A percentile compares a stretch with the other conserved stretches of the same genome.
These are phyloP conservation scores for Ceraclea dissimilis DNA, from an alignment of 2,888 invertebrate species.

Conservation along the genomic window DNA sequence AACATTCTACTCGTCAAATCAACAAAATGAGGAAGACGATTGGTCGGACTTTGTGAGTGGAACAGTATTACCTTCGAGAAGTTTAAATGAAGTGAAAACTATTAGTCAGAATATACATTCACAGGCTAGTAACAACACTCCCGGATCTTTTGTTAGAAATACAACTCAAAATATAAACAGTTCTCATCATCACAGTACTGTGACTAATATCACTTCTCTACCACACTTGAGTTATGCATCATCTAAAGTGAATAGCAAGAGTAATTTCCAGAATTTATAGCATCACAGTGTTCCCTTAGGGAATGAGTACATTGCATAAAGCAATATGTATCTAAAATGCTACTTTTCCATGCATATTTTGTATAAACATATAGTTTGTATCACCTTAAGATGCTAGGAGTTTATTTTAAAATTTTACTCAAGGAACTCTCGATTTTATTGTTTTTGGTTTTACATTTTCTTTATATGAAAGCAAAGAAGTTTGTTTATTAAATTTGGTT, in stretches of 20 bases:
- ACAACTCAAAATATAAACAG: not conserved
- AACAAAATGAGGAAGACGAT: slow-evolving; percentile 35
- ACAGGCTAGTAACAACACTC: slow-evolving; percentile 10
- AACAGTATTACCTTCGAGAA: slow-evolving; percentile 29
- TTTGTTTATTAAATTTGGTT: too few relatives aligned
- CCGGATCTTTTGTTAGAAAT: slow-evolving; percentile 14
- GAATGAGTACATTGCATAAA: slow-evolving; percentile 23
- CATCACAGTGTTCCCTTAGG: slow-evolving; percentile 32
- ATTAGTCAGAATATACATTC: slow-evolving; percentile 26
- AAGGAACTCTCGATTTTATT: too few relatives aligned
- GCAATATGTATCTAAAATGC: not conserved
- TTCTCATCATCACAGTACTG: not conserved
- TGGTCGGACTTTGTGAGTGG: slow-evolving; percentile 48
- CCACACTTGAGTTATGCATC: slow-evolving; percentile 44
- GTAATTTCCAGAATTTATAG: slow-evolving; percentile 50
- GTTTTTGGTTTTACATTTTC: too few relatives aligned
- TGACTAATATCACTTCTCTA: slow-evolving; percentile 31
- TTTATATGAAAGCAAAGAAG: too few relatives aligned
- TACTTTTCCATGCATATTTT: too few relatives aligned
- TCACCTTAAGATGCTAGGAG: too few relatives aligned
- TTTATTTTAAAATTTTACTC: too few relatives aligned
- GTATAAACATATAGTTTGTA: too few relatives aligned
- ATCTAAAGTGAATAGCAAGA: slow-evolving; percentile 40
- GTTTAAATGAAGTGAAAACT: slow-evolving; percentile 22
- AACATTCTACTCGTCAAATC: slow-evolving; percentile 28